Conservation (phyloP, 1,140 invertebrate genomes). For the Caenorhabditis latens region DNA sequence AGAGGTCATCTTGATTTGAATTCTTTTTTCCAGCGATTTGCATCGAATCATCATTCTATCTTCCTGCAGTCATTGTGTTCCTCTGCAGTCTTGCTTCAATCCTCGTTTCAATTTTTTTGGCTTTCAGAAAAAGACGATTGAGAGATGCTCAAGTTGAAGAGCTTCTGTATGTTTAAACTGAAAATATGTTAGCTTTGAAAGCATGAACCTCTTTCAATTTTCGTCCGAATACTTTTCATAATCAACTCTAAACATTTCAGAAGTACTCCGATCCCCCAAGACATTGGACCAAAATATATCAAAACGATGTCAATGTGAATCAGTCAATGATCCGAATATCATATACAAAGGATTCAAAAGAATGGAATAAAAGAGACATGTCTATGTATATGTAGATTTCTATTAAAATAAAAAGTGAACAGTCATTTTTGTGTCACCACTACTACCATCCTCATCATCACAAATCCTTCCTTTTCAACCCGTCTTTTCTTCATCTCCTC, state of each 20-base stretch:
- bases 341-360: neutral
- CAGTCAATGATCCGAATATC: constrained; percentile 26
- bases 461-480: constrained; percentile 20
- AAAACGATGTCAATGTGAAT: constrained; percentile 39
- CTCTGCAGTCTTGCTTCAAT: constrained; percentile 15
- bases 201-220: neutral
- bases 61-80: neutral
- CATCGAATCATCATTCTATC: constrained; percentile 37
- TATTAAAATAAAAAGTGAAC: constrained; percentile 49
- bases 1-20: neutral
- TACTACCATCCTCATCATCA: neutral
- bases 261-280: constrained; percentile 31
- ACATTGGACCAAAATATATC: constrained; percentile 43
- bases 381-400: constrained; percentile 37
- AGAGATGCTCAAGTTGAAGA: constrained; percentile 28
- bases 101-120: constrained; percentile 24
- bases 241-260: neutral
- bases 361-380: neutral
- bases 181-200: neutral
- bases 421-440: constrained; percentile 40
- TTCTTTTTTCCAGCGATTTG: constrained; percentile 18
- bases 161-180: neutral
- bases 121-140: constrained; percentile 1
- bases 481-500: constrained; percentile 39
- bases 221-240: neutral